phyloP scores from a whole-genome alignment of 2,113 vertebrate genomes.

The Cnemophilus loriae region DNA sequence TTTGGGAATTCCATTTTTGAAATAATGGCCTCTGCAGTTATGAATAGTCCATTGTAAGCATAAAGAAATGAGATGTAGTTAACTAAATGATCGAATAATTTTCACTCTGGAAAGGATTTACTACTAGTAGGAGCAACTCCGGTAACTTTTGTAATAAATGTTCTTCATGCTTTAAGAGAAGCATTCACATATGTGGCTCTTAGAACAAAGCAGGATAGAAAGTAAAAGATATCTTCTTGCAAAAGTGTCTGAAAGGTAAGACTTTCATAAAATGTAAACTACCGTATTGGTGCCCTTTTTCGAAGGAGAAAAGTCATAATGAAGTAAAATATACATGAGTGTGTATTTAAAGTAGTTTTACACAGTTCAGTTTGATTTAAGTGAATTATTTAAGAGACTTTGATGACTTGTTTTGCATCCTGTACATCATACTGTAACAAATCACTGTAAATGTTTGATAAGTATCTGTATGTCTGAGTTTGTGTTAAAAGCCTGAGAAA shows the following conservation, averaged over 20 bases:
- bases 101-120: not conserved
- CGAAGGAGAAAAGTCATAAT: not conserved
- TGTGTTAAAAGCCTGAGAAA: not conserved
- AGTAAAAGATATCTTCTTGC: not conserved
- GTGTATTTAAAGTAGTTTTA: not conserved
- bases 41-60: not conserved
- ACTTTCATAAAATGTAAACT: not conserved
- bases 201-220: not conserved
- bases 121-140: not conserved
- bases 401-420: not conserved
- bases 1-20: not conserved
- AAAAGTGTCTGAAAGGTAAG: not conserved
- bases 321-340: not conserved
- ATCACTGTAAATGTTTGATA: not conserved
- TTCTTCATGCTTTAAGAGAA: not conserved
- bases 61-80: not conserved
- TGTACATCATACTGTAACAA: not conserved
- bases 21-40: not conserved
- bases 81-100: not conserved
- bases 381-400: not conserved
- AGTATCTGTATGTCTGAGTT: not conserved
- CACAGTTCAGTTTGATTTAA: not conserved
- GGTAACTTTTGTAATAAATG: not conserved
- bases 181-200: not conserved
- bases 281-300: not conserved